Evolutionary conservation across 2,888 invertebrate species (phyloP), one percentile per base, ranked within the genome.

Genomic region (Cabera pusaria): DNA sequence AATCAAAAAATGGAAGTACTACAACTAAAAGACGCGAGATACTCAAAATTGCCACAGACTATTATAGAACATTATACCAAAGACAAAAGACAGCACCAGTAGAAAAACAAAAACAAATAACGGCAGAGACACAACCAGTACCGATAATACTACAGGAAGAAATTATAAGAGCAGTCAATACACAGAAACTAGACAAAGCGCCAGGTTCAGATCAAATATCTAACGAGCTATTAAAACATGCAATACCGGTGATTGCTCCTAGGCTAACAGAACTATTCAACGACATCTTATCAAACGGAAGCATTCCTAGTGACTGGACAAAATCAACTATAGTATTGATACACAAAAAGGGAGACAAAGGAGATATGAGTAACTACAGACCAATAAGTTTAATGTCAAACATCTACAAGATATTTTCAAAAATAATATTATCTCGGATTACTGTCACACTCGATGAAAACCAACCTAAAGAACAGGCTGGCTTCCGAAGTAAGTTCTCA

Each of bases 401-500:
- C 40, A 24, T 42, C 33, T 6, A 47, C 38, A 27, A 12, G n/a
- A 7, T 24, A 4, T 46, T 46, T 29, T 44, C 41, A 5, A 47
- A 49, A 45, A 33, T 47, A 3, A 25, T 52, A 24, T 12, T 49
- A 5, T 8, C 3, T 5, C 25, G 41, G 39, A 45, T 52, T 5
- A 36, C 40, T 6, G 34, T 7, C 1, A 25, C n/a, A 1, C 14
- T 23, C 4, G 25, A 33, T 2, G 32, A 16, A 31, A 18, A 29
- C 6, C 31, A 48, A 17, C 43, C 49, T 0, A 45, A 21, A 6
- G 46, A 50, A 34, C 43, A 51, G 27, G 47, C 49, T 1, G 49
- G 50, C 0, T 46, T 49, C 22, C 31, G 45, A 16, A 14, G 8
- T 0, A 21, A 16, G 0, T 52, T 35, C 7, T 44, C 43, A 5